Percentiles rank a stretch among this genome's conserved stretches.
phyloP scores from a whole-genome alignment of 2,888 invertebrate genomes.

The Apamea sordens region DNA sequence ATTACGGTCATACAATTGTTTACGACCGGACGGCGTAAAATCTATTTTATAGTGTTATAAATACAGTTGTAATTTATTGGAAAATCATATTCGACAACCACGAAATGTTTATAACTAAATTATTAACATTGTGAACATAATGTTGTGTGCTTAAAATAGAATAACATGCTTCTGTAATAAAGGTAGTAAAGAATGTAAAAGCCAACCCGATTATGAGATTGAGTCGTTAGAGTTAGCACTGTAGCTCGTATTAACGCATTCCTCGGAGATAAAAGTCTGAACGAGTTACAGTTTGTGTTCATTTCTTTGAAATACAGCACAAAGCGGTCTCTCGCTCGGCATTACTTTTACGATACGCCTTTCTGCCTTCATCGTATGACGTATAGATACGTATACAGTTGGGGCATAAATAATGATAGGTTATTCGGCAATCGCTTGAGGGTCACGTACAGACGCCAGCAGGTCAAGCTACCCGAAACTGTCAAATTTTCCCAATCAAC shows the following conservation, averaged over 20 bases:
- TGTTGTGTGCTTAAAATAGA: slow-evolving; percentile 54
- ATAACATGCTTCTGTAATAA: slow-evolving; percentile 33
- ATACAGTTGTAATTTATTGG: slow-evolving; percentile 68
- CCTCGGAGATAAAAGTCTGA: slow-evolving; percentile 40
- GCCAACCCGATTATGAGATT: slow-evolving; percentile 43
- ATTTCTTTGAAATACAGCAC: slow-evolving; percentile 57
- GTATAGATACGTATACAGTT: not conserved
- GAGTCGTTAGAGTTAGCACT: slow-evolving; percentile 32
- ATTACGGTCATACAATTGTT: slow-evolving; percentile 70
- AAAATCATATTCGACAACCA: slow-evolving; percentile 67
- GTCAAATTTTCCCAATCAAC: too few relatives aligned
- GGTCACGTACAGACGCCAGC: too few relatives aligned
- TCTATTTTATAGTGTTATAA: slow-evolving; percentile 73
- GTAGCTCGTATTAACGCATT: slow-evolving; percentile 38
- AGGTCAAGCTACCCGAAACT: too few relatives aligned
- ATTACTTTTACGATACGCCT: slow-evolving; percentile 41
- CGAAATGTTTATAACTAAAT: slow-evolving; percentile 67
- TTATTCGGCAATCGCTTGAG: slow-evolving; percentile 32
- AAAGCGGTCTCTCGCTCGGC: slow-evolving; percentile 31
- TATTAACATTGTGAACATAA: slow-evolving; percentile 58
- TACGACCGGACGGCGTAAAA: slow-evolving; percentile 73
- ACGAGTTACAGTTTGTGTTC: slow-evolving; percentile 50
- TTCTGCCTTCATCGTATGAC: slow-evolving; percentile 30
- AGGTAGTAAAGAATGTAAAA: slow-evolving; percentile 46
- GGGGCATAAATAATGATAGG: slow-evolving; percentile 21